Evolutionary conservation across 2,888 invertebrate species (phyloP).

Genomic region (Lamellibrachia satsuma): DNA sequence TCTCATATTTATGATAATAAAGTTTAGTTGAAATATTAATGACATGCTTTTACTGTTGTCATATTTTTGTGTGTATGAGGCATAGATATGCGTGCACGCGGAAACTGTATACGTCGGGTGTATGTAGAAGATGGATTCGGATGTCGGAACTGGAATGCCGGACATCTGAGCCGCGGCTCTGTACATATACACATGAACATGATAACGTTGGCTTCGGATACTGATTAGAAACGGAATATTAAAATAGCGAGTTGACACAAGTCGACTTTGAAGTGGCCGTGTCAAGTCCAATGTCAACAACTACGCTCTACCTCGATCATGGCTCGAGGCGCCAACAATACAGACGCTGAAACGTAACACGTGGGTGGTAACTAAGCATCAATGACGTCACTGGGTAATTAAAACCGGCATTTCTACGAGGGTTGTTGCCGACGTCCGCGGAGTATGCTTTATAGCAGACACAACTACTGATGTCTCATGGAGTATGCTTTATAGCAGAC

Average conservation of each 20-base stretch:
- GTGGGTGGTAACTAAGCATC: background rate
- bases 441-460: background rate
- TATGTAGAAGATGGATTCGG: background rate
- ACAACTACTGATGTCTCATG: no score
- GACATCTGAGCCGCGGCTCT: background rate
- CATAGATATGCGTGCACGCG: conserved; percentile 10
- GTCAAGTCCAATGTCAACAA: background rate
- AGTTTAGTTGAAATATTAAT: no score
- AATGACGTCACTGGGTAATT: background rate
- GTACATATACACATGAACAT: background rate
- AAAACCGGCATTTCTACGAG: background rate
- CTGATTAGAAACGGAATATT: background rate
- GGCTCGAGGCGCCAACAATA: background rate
- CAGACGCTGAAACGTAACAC: background rate
- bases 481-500: no score
- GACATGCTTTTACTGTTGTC: background rate
- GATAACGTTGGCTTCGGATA: background rate
- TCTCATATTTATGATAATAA: no score
- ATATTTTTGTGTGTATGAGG: background rate
- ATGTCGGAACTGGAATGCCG: background rate
- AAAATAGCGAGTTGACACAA: conserved; percentile 3
- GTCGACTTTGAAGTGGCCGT: conserved; percentile 8
- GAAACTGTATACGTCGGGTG: background rate
- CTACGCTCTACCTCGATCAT: background rate
- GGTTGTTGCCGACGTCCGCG: background rate